Percentiles rank a stretch among this genome's conserved stretches.
phyloP scores from a whole-genome alignment of 2,797 vertebrate genomes.

The Lepus oiostolus region DNA sequence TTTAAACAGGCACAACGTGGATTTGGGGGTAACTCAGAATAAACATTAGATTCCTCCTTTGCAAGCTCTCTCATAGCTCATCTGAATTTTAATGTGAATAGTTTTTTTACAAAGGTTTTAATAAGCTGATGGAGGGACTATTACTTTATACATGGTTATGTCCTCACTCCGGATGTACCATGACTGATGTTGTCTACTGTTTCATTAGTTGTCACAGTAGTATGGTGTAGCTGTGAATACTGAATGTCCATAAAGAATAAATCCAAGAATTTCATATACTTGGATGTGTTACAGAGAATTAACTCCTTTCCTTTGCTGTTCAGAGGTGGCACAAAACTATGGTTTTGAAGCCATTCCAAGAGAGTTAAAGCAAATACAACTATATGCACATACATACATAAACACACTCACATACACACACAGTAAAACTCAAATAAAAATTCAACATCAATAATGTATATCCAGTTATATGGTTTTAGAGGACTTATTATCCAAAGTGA shows the following conservation, averaged over 20 bases:
- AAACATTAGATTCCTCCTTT: slow-evolving; percentile 14
- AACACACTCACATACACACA: not conserved
- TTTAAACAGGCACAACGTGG: not conserved
- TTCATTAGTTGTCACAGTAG: slow-evolving; percentile 60
- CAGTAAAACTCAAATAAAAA: slow-evolving; percentile 17
- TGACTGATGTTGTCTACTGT: slow-evolving; percentile 69
- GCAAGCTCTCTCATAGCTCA: not conserved
- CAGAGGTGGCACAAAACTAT: not conserved
- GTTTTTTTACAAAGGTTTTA: slow-evolving; percentile 61
- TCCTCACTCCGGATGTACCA: slow-evolving; percentile 25
- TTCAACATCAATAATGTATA: not conserved
- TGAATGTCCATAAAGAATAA: slow-evolving; percentile 37
- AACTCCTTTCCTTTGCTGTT: not conserved
- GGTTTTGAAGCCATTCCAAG: slow-evolving; percentile 50
- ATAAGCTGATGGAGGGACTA: slow-evolving; percentile 40
- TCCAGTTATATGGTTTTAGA: not conserved
- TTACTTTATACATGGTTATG: slow-evolving; percentile 14
- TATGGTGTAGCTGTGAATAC: slow-evolving; percentile 22
- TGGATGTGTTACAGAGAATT: not conserved
- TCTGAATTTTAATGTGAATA: slow-evolving; percentile 57
- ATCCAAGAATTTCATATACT: slow-evolving; percentile 1
- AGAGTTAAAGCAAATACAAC: not conserved
- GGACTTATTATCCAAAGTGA: not conserved
- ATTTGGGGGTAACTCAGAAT: not conserved
- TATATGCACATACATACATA: not conserved